phyloP scores from a whole-genome alignment of 2,797 vertebrate genomes.

The Spinibarbus caldwelli region DNA sequence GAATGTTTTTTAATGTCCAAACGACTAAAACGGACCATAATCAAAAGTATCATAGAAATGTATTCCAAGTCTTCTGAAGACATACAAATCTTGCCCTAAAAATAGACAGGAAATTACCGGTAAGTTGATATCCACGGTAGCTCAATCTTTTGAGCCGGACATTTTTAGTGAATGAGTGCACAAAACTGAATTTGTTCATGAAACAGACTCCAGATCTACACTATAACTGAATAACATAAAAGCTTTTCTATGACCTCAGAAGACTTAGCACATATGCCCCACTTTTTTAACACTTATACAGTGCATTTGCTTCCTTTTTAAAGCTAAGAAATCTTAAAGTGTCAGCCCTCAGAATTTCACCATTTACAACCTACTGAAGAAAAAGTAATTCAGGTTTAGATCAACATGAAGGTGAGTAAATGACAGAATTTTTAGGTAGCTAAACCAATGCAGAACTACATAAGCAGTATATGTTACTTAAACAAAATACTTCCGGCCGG shows the following conservation, averaged over 20 bases:
- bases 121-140: neutral
- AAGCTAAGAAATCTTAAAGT: neutral
- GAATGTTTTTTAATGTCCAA: neutral
- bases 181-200: neutral
- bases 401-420: neutral
- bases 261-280: neutral
- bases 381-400: neutral
- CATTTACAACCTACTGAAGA: neutral
- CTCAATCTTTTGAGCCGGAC: neutral
- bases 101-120: neutral
- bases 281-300: neutral
- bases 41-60: neutral
- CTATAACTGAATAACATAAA: neutral
- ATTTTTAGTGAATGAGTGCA: neutral
- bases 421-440: neutral
- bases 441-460: neutral
- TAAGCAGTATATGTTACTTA: neutral
- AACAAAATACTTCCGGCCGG: neutral
- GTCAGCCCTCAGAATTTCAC: neutral
- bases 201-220: neutral
- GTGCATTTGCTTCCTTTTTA: neutral
- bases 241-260: neutral
- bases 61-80: neutral
- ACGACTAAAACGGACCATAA: neutral
- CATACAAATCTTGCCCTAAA: neutral